Base-by-base conservation (phyloP, 2,888 invertebrate genomes). In the Podotricha telesiphe region DNA sequence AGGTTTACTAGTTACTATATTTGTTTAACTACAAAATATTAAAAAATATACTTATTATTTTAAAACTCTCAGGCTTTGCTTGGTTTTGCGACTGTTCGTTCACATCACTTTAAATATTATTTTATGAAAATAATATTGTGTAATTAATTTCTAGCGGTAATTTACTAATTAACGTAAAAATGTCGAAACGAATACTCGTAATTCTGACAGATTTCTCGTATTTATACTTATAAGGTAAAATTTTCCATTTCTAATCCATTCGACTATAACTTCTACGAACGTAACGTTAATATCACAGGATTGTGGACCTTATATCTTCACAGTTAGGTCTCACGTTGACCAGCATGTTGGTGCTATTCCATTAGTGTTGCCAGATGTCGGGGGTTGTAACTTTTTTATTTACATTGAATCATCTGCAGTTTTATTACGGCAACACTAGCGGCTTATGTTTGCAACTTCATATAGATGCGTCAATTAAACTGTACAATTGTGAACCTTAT, bases 221-320 rank as follows among this genome's bases (percentile, higher is more conserved):
- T n/a, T 68, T 66, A 51, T 69, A 69, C 68, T 70, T 72, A 74
- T 51, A 72, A 72, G 72, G 70, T 66, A 67, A 72, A 68, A 68
- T 51, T 59, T 61, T 66, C 68, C 70, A 65, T 66, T 67, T 65
- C 67, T 72, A 69, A n/a, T 47, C 55, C 67, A 48, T 62, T 37
- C 65, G 56, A 65, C 72, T 73, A 73, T 51, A 47, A 55, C 58
- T 56, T 63, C 70, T 73, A 74, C 63, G 40, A 69, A 71, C 63
- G 67, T 74, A 69, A 69, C 58, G 76, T 79, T 83, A 86, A 82
- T 85, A 86, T 86, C 86, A 86, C 85, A 83, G 81, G 82, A 80
- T 78, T 74, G 74, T 73, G 76, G 78, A 81, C 80, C 79, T 69
- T 67, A 64, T 73, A 74, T 66, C 61, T 34, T 76, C 62, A 61